Evolutionary conservation across 1,140 invertebrate genomes (phyloP).

Genomic region (Drosophila serrata): DNA sequence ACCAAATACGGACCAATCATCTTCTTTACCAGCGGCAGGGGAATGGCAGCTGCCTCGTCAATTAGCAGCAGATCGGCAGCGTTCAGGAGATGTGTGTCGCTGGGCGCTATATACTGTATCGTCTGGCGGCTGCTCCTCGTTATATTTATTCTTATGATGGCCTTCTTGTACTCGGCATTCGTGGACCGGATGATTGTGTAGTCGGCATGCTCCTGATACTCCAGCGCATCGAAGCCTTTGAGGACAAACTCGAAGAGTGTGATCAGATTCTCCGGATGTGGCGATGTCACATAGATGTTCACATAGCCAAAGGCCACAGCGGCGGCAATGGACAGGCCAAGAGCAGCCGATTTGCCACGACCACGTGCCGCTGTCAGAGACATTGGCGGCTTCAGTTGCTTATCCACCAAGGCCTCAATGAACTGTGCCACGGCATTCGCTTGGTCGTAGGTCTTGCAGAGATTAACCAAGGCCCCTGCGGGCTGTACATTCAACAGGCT

Average conservation of each 20-base stretch:
- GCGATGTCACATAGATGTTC: constrained; percentile 99
- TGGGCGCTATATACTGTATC: constrained; percentile 98
- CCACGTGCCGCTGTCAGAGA: constrained; percentile 98
- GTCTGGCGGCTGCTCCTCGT: constrained; percentile 97
- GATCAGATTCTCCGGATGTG: constrained; percentile 99
- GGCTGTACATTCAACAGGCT: constrained; percentile 94
- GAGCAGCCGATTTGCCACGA: constrained; percentile 98
- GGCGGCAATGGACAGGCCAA: constrained; percentile 96
- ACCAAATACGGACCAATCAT: constrained; percentile 97
- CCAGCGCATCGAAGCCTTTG: constrained; percentile 97
- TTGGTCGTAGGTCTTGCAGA: constrained; percentile 98
- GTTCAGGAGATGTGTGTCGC: constrained; percentile 94
- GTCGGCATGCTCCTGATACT: constrained; percentile 98
- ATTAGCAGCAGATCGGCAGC: constrained; percentile 98
- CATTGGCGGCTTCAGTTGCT: constrained; percentile 93
- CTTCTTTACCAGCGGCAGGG: constrained; percentile 95
- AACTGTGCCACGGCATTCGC: constrained; percentile 97
- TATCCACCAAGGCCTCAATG: constrained; percentile 98
- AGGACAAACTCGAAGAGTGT: constrained; percentile 99
- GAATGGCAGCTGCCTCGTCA: constrained; percentile 99
- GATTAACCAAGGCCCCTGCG: constrained; percentile 94
- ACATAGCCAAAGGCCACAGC: constrained; percentile 96
- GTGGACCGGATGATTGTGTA: constrained; percentile 98
- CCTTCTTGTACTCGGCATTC: constrained; percentile 98
- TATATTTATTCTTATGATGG: constrained; percentile 97